Percentiles rank a stretch among this genome's conserved stretches.
phyloP scores from a whole-genome alignment of 2,888 invertebrate genomes.

The Ischnura elegans region DNA sequence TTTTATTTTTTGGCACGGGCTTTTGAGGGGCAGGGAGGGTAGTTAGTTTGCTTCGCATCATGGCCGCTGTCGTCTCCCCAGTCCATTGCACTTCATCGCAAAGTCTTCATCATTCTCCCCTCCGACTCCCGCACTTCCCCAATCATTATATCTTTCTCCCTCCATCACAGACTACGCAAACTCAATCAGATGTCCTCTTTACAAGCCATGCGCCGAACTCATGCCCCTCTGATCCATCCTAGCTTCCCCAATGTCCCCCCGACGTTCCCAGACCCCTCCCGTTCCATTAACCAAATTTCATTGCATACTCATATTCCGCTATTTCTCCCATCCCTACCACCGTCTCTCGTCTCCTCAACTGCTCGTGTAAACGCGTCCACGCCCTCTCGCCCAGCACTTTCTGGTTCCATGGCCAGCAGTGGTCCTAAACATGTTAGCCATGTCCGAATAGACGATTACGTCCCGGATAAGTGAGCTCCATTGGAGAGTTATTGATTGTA shows the following conservation, averaged over 20 bases:
- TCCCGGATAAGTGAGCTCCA: not conserved
- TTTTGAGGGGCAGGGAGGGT: not conserved
- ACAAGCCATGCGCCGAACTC: not conserved
- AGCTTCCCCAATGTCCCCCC: not conserved
- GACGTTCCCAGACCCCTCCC: not conserved
- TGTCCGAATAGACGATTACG: not conserved
- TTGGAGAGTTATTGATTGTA: not conserved
- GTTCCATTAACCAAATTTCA: constrained; percentile 25
- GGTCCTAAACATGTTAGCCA: not conserved
- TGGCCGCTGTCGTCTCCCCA: not conserved
- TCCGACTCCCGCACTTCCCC: not conserved
- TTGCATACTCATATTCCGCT: not conserved
- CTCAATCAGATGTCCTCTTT: constrained; percentile 36
- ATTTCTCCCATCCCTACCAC: not conserved
- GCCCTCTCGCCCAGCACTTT: not conserved
- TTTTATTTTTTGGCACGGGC: too few relatives aligned
- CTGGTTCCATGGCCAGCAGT: not conserved
- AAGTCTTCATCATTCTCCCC: constrained; percentile 1
- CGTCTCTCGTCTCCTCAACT: not conserved
- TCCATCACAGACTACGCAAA: constrained; percentile 14
- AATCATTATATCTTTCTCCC: not conserved
- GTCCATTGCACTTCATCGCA: not conserved
- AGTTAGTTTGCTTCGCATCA: not conserved
- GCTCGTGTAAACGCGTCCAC: not conserved
- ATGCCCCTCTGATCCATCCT: not conserved